A percentile compares a stretch with the other conserved stretches of the same genome.
Conservation (phyloP, 2,113 vertebrate species). For the Trichechus manatus region DNA sequence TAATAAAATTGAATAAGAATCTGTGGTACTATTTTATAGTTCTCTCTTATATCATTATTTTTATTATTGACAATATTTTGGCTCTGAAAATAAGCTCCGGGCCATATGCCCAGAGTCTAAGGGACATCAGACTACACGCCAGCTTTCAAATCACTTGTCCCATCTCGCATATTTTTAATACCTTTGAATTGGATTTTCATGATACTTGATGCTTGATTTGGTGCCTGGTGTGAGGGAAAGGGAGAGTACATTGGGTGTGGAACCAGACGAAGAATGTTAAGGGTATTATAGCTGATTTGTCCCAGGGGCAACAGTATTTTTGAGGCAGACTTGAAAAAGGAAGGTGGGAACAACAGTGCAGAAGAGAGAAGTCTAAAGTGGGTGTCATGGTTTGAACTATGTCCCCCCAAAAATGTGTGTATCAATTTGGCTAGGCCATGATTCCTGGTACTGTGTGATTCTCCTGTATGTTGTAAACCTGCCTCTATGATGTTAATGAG, state of each 20-base stretch:
- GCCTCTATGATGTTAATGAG: too few species aligned
- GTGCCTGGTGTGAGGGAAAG: neutral
- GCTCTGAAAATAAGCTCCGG: conserved; percentile 35
- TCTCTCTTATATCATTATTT: neutral
- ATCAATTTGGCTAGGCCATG: too few species aligned
- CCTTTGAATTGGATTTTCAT: neutral
- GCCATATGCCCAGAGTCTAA: neutral
- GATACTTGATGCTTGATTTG: conserved; percentile 6
- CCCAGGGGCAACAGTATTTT: neutral
- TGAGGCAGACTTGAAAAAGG: conserved; percentile 10
- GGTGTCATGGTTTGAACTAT: too few species aligned
- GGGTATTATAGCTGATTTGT: neutral
- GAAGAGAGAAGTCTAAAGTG: neutral
- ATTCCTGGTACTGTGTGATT: too few species aligned
- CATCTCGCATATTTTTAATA: neutral
- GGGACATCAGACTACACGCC: conserved; percentile 19
- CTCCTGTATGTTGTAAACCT: too few species aligned
- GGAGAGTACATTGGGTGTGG: neutral
- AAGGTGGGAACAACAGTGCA: neutral
- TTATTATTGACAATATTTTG: neutral
- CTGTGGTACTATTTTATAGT: neutral
- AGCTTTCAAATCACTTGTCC: neutral
- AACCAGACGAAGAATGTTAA: conserved; percentile 16
- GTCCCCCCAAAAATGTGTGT: too few species aligned
- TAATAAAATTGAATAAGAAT: conserved; percentile 6